Conservation (phyloP, 2,113 vertebrate species). For the Pterophyllum scalare region DNA sequence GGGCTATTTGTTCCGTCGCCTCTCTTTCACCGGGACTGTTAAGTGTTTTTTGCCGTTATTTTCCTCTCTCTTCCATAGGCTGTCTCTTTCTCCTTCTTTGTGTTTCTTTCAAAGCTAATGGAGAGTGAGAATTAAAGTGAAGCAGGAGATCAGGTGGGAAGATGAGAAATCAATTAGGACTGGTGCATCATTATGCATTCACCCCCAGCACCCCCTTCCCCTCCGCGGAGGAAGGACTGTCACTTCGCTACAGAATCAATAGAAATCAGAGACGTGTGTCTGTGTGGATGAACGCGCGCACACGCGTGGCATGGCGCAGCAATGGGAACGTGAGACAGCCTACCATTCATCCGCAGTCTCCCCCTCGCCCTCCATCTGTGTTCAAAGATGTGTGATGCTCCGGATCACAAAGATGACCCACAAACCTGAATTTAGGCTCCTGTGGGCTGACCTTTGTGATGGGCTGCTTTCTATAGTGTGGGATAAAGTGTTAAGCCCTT, state of each 20-base stretch:
- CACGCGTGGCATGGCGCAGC: background rate
- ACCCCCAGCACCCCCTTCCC: background rate
- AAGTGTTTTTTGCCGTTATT: background rate
- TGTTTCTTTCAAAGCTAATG: slow-evolving; percentile 43
- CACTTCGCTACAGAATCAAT: slow-evolving; percentile 73
- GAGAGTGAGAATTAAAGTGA: slow-evolving; percentile 58
- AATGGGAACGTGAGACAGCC: background rate
- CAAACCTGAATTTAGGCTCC: slow-evolving; percentile 46
- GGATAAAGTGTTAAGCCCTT: slow-evolving; percentile 8
- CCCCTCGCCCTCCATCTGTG: slow-evolving; percentile 15
- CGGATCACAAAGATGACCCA: slow-evolving; percentile 54
- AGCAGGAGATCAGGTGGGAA: slow-evolving; percentile 63
- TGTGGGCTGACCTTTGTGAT: slow-evolving; percentile 8
- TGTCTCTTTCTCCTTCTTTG: slow-evolving; percentile 9
- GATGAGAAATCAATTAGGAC: slow-evolving; percentile 82
- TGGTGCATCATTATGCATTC: slow-evolving; percentile 70
- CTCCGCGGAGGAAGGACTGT: slow-evolving; percentile 52
- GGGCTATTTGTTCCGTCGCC: background rate
- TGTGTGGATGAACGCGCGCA: slow-evolving; percentile 10
- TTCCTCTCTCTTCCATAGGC: background rate
- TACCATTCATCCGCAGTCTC: background rate
- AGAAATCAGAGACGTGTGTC: slow-evolving; percentile 63
- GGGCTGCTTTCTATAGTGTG: background rate
- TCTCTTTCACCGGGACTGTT: background rate
- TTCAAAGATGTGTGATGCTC: slow-evolving; percentile 36